Evolutionary conservation across 2,888 invertebrate genomes (phyloP), one percentile per base, ranked within the genome.

Genomic region (Lymantria monacha): DNA sequence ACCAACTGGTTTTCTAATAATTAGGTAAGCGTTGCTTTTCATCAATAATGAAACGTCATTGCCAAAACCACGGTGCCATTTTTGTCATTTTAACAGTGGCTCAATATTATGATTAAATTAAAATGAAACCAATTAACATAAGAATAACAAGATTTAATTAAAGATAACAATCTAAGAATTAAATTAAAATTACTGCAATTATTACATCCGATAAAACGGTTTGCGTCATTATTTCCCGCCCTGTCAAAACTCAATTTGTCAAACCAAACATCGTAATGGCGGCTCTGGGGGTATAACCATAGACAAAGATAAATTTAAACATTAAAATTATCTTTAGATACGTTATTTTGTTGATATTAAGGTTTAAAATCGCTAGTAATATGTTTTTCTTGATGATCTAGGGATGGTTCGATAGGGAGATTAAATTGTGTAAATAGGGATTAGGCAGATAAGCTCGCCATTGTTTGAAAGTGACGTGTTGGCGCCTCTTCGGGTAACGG

Each of bases 401-500:
- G 66, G 59, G 70, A 72, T 74, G 76, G 66, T 63, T 68, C 61
- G 65, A 69, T 66, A 63, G 59, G 74, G 64, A 80, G 89, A 89
- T 89, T 89, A 89, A 88, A 85, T 86, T 89, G 89, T 88, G 87
- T 89, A 89, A 91, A 89, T 83, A 90, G 77, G 88, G 90, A 90
- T 91, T 91, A 89, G 79, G 76, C 68, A 87, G 89, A 85, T 90
- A 88, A 89, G 85, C 85, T 52, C 59, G 64, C 70, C 68, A 82
- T 89, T 89, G 88, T 88, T 80, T 81, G 78, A 68, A 61, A 70
- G 79, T 85, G 84, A 81, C 79, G 83, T 72, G 81, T 72, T 79
- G 87, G 83, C 87, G 87, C 87, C 87, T 72, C 61, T 65, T 56
- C 70, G 63, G 60, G 61, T 68, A 66, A 69, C 70, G 71, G 68